Evolutionary conservation across 35 echinoderm and acorn worm genomes (phyloP).

Genomic region (Ophioderma brevispina): DNA sequence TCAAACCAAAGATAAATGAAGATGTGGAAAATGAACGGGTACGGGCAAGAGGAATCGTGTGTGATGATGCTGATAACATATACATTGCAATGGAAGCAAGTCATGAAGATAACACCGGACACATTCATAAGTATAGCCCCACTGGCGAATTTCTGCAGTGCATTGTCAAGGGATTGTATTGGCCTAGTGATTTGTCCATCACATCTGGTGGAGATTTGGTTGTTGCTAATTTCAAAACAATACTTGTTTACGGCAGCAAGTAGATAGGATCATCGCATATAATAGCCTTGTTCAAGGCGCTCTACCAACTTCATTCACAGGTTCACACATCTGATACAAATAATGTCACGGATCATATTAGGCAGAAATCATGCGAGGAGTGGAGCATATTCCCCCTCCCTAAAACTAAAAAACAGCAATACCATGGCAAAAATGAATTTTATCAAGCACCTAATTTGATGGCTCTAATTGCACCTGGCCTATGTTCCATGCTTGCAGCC

Average conservation of each 20-base stretch:
- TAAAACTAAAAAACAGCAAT: too few species aligned
- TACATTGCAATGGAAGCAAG: neutral
- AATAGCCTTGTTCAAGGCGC: too few species aligned
- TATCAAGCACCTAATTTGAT: too few species aligned
- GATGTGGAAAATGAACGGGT: neutral
- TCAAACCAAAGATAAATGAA: neutral
- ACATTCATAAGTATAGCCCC: neutral
- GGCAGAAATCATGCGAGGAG: too few species aligned
- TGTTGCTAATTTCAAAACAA: neutral
- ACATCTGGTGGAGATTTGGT: neutral
- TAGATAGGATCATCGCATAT: too few species aligned
- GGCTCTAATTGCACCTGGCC: too few species aligned
- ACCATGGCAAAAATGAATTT: too few species aligned
- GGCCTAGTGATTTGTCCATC: neutral
- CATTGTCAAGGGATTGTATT: neutral
- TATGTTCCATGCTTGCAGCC: too few species aligned
- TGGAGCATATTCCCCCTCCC: too few species aligned
- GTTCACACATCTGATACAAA: too few species aligned
- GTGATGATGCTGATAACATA: neutral
- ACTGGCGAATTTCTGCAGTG: neutral
- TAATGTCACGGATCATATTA: too few species aligned
- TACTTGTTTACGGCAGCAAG: neutral
- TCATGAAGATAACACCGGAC: neutral
- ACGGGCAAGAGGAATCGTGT: neutral
- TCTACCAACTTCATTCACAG: too few species aligned